Evolutionary conservation across 2,113 vertebrate species (phyloP), one percentile per base, ranked within the genome.

Genomic region (Cervus canadensis): DNA sequence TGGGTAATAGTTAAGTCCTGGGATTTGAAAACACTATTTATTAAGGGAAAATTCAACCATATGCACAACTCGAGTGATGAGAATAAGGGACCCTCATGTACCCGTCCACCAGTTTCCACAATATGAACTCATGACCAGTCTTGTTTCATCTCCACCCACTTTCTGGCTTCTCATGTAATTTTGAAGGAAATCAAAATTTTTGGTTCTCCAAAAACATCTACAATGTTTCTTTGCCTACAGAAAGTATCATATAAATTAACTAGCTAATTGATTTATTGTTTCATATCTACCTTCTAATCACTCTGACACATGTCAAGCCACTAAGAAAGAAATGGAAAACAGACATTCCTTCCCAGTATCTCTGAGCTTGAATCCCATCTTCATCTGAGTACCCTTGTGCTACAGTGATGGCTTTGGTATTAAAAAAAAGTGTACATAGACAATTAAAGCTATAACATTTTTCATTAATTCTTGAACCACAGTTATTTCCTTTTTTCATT

Each of bases 371-470:
- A 96, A 91, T 40, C 10, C 52, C 88, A 60, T 84, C 79, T 96
- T 93, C 21, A 33, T 62, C 15, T 92, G 56, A 52, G 33, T 50
- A 60, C 26, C 28, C 86, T 48, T 40, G 13, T 74, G 19, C 36
- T 97, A n/a, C 13, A 50, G 64, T 28, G 17, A 89, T 85, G 89
- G 23, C 19, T 62, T 3, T 60, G 88, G 30, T 92, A 28, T 86
- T 86, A 83, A 28, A 23, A 79, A 84, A 54, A 85, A 23, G 15
- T 9, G 28, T n/a, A 30, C 23, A 78, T 30, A 91, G 86, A 93
- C 74, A 94, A 86, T 94, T 94, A 97, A 96, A 96, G 59, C 92
- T 33, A 15, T 95, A 96, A 59, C 2, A 84, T 95, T 96, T 94
- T 95, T 16, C 59, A 96, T 62, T 94, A 97, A 89, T 96, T 92